Conservation (phyloP, 2,113 vertebrate species). For the Odontesthes bonariensis region DNA sequence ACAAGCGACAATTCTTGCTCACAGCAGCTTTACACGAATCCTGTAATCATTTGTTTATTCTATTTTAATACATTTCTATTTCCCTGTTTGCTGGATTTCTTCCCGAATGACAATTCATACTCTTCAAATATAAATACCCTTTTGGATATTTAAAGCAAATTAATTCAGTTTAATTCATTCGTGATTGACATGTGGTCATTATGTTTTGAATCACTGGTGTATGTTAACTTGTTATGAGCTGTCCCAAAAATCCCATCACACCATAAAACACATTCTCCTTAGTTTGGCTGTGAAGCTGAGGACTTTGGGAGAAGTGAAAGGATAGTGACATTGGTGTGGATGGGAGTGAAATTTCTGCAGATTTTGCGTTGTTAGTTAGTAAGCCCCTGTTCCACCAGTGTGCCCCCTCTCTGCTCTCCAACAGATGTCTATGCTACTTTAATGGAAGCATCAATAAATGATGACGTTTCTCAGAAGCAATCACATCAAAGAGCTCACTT, state of each 20-base stretch:
- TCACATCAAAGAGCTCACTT: conserved; percentile 86
- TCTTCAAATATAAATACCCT: neutral
- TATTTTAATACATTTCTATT: too few species aligned
- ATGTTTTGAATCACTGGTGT: neutral
- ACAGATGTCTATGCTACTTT: conserved; percentile 79
- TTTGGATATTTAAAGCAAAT: neutral
- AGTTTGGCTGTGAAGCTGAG: neutral
- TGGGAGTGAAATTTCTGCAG: conserved; percentile 48
- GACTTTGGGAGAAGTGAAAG: conserved; percentile 14
- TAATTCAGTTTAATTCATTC: neutral
- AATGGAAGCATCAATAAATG: conserved; percentile 89
- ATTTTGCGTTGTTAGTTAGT: conserved; percentile 46
- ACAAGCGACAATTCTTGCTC: neutral
- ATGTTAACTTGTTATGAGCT: neutral
- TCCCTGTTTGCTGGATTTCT: too few species aligned
- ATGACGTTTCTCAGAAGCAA: conserved; percentile 85
- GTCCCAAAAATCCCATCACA: conserved; percentile 9
- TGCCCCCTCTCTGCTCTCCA: conserved; percentile 45
- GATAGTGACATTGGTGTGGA: conserved; percentile 3
- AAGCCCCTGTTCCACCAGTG: conserved; percentile 48
- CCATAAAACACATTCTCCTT: neutral
- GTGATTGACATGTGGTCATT: neutral
- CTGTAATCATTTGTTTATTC: neutral
- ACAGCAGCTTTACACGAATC: neutral
- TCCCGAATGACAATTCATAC: neutral